Conservation (phyloP, 2,888 invertebrate genomes). For the Meganola albula region DNA sequence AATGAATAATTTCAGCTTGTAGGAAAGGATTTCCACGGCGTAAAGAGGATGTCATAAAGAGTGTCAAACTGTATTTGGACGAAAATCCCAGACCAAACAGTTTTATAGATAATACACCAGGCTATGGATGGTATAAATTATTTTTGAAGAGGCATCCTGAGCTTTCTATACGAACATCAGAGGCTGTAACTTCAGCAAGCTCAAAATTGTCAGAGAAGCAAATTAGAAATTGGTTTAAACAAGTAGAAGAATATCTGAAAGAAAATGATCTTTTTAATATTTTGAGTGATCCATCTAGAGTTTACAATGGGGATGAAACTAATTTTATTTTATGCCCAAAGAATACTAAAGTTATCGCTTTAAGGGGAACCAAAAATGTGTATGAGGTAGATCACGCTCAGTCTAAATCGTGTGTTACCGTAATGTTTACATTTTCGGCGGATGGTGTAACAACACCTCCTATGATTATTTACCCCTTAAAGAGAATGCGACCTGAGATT, state of each 20-base stretch:
- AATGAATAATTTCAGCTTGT: conserved; percentile 19
- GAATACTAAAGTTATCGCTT: conserved; percentile 20
- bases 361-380: conserved; percentile 19
- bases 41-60: conserved; percentile 19
- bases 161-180: conserved; percentile 22
- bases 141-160: conserved; percentile 31
- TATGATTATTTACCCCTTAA: conserved; percentile 15
- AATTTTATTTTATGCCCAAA: conserved; percentile 28
- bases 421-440: conserved; percentile 27
- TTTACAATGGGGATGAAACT: conserved; percentile 32
- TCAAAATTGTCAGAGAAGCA: conserved; percentile 31
- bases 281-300: conserved; percentile 18
- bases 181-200: conserved; percentile 30
- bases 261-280: conserved; percentile 14
- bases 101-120: conserved; percentile 20
- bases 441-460: conserved; percentile 13
- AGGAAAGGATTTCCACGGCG: conserved; percentile 22
- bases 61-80: conserved; percentile 14
- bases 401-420: conserved; percentile 9
- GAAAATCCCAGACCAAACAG: conserved; percentile 15
- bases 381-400: conserved; percentile 9
- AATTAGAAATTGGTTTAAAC: conserved; percentile 32
- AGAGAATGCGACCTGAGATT: conserved; percentile 13
- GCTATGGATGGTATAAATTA: conserved; percentile 17
- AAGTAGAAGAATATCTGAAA: conserved; percentile 21